These are phyloP conservation scores for Meta bourneti DNA, from an alignment of 2,888 invertebrate genomes.

Conservation along the genomic window DNA sequence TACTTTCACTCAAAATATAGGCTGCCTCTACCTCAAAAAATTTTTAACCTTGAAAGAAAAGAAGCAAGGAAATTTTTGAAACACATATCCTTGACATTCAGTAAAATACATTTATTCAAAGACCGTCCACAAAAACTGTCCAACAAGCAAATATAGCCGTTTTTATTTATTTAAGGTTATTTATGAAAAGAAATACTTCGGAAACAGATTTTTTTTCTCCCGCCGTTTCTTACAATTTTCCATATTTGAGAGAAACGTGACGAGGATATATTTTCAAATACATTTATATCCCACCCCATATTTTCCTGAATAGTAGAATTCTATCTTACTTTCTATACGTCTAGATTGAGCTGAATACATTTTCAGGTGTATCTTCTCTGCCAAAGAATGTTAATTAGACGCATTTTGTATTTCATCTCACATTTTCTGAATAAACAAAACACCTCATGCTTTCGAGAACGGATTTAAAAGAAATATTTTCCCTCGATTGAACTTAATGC, in stretches of 20 bases:
- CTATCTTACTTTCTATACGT: neutral
- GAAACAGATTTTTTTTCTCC: constrained; percentile 42
- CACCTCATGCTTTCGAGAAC: too few species aligned
- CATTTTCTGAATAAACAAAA: too few species aligned
- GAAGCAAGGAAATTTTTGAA: neutral
- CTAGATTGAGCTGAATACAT: too few species aligned
- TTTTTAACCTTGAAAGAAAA: neutral
- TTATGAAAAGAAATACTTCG: constrained; percentile 57
- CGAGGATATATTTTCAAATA: constrained; percentile 21
- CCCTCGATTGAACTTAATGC: too few species aligned
- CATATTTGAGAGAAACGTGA: constrained; percentile 24
- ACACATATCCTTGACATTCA: constrained; percentile 24
- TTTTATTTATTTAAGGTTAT: constrained; percentile 50
- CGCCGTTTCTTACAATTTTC: constrained; percentile 32
- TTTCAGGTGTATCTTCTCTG: too few species aligned
- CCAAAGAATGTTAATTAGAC: too few species aligned
- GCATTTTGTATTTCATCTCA: too few species aligned
- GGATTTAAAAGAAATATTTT: too few species aligned
- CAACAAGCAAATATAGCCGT: constrained; percentile 53
- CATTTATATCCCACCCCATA: neutral
- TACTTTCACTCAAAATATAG: too few species aligned
- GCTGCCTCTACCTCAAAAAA: too few species aligned
- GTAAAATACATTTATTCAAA: constrained; percentile 54
- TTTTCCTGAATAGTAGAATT: constrained; percentile 23
- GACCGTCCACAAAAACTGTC: constrained; percentile 41